These are phyloP conservation scores for Porphyrio hochstetteri DNA, from an alignment of 2,113 vertebrate genomes.

Conservation along the genomic window DNA sequence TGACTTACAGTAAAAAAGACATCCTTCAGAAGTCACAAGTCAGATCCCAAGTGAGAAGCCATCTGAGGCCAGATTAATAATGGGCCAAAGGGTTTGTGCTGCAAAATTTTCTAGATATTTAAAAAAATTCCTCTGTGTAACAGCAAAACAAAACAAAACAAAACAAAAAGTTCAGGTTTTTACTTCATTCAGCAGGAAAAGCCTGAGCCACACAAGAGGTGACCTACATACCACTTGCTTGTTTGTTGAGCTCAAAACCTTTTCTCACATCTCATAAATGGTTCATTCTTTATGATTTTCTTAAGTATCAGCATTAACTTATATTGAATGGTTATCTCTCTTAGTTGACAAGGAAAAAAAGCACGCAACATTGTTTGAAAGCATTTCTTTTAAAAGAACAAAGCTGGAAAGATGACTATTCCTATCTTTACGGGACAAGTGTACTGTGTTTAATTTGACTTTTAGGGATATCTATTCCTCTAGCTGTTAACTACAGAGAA, in stretches of 20 bases:
- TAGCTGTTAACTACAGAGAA: background rate
- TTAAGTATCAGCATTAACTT: background rate
- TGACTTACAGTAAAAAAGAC: background rate
- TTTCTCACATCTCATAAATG: background rate
- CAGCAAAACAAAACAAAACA: background rate
- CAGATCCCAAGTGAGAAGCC: background rate
- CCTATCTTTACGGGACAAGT: background rate
- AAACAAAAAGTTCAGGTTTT: background rate
- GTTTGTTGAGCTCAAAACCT: background rate
- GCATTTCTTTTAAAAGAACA: background rate
- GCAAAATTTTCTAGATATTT: background rate
- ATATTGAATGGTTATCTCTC: background rate
- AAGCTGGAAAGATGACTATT: background rate
- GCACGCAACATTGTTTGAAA: accelerated
- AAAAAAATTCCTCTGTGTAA: background rate
- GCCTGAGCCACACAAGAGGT: background rate
- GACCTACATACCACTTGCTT: background rate
- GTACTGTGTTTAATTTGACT: background rate
- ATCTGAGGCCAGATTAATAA: background rate
- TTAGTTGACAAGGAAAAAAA: background rate
- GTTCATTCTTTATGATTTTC: background rate
- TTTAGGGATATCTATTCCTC: background rate
- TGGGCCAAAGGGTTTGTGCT: background rate
- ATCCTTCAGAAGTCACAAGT: background rate
- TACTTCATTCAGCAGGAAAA: background rate